Conservation (phyloP, 1,140 invertebrate genomes). For the Amphibalanus amphitrite region DNA sequence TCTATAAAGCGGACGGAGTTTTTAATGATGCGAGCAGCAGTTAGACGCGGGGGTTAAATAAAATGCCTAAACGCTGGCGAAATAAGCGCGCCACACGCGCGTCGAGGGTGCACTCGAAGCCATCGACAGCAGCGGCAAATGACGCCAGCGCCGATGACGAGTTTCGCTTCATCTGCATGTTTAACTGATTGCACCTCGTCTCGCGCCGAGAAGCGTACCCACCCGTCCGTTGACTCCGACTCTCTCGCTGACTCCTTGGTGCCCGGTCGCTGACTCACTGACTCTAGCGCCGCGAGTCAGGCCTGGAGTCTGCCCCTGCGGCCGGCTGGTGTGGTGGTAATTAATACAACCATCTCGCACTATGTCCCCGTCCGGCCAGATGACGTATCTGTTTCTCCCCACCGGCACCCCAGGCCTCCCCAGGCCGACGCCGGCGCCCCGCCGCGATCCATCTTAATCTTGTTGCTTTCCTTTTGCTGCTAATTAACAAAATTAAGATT, state of each 20-base stretch:
- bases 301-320: not conserved
- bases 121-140: not conserved
- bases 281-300: not conserved
- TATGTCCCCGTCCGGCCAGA: too few species aligned
- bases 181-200: not conserved
- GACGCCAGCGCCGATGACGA: not conserved
- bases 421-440: not conserved
- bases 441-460: not conserved
- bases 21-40: not conserved
- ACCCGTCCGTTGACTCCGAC: too few species aligned
- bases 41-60: not conserved
- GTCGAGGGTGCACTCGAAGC: not conserved
- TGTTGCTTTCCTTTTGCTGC: constrained; percentile 1
- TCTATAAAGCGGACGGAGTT: not conserved
- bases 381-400: too few species aligned
- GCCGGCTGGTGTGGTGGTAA: not conserved
- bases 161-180: not conserved
- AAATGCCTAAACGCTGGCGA: not conserved
- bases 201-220: not conserved
- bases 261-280: not conserved
- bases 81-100: not conserved
- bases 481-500: constrained; percentile 2
- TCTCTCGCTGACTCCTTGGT: not conserved
- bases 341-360: not conserved
- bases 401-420: too few species aligned